Base-by-base conservation (phyloP, 2,888 invertebrate species). In the Polymixis flavicincta region DNA sequence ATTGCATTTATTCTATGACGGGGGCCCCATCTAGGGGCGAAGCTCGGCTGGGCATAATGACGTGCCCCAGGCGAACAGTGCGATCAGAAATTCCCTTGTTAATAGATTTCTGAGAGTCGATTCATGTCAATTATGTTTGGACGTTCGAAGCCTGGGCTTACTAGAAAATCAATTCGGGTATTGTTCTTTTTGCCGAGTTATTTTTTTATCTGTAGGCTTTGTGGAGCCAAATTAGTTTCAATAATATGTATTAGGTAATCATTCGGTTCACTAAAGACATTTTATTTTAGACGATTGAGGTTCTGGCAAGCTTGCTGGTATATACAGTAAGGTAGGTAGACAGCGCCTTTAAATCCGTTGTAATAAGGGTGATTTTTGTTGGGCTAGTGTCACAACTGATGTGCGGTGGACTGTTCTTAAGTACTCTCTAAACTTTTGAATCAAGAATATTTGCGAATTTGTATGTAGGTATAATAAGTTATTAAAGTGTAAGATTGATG, bases 1-100 rank as follows among this genome's bases (percentile, higher is more conserved):
- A 92, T 92, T 91, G 91, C 92, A 89, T 92, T 92, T 92, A 89
- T 90, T 91, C 88, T 88, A 87, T 90, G 89, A 89, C 87, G 85
- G 84, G 83, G 80, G 82, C 85, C 72, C 72, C 76, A 78, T 81
- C 85, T 82, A 77, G 84, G 80, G 80, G 71, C 68, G 69, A 80
- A 66, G 76, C 82, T 75, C n/a, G 64, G 78, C 64, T 67, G 78
- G 74, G 71, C 80, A 74, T 86, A 84, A 87, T 83, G 87, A 85
- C 78, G 72, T 67, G 79, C 80, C 81, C 68, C 77, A 63, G 79
- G 83, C 82, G 83, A 71, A 72, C 54, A 48, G 74, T 80, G 52
- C 78, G 75, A 82, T 82, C 78, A 77, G 67, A 75, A 78, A 86
- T 87, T 79, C 85, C 79, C 79, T 85, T 82, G 87, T 84, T 84